These are phyloP conservation scores for Parazoanthus atlanticus DNA, from an alignment of 92 coral and sea anemone species.

Conservation along the genomic window DNA sequence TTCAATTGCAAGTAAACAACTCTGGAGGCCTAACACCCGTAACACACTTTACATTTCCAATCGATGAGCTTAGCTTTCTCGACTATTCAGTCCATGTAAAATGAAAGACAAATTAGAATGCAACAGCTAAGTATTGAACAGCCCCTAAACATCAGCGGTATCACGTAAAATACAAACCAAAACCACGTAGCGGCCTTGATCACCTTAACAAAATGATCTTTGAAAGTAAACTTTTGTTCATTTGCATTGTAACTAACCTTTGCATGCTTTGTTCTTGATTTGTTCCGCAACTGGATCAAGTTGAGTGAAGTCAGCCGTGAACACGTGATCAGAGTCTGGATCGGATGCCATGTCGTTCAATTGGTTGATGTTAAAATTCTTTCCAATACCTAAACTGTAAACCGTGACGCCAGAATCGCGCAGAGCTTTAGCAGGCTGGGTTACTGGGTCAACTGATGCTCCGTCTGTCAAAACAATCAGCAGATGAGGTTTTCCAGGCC, in stretches of 20 bases:
- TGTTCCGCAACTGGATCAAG: constrained; percentile 35
- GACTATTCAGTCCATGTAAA: too few relatives aligned
- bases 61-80: too few relatives aligned
- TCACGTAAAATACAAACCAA: too few relatives aligned
- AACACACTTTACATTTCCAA: too few relatives aligned
- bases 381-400: constrained; percentile 59
- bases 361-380: constrained; percentile 19
- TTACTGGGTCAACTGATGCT: constrained; percentile 5
- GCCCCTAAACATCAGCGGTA: too few relatives aligned
- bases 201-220: too few relatives aligned
- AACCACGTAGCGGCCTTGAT: too few relatives aligned
- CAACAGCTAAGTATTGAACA: too few relatives aligned
- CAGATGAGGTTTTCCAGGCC: constrained; percentile 50
- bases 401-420: constrained; percentile 65
- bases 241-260: constrained; percentile 45
- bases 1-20: too few relatives aligned
- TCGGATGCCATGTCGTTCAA: constrained; percentile 43
- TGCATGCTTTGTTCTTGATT: constrained; percentile 56
- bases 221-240: too few relatives aligned
- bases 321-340: constrained; percentile 60
- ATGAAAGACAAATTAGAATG: too few relatives aligned
- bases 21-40: too few relatives aligned
- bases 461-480: constrained; percentile 69
- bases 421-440: constrained; percentile 50
- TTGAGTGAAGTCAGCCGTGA: constrained; percentile 59